Conservation (phyloP, 2,797 vertebrate genomes). For the Gymnothorax javanicus region DNA sequence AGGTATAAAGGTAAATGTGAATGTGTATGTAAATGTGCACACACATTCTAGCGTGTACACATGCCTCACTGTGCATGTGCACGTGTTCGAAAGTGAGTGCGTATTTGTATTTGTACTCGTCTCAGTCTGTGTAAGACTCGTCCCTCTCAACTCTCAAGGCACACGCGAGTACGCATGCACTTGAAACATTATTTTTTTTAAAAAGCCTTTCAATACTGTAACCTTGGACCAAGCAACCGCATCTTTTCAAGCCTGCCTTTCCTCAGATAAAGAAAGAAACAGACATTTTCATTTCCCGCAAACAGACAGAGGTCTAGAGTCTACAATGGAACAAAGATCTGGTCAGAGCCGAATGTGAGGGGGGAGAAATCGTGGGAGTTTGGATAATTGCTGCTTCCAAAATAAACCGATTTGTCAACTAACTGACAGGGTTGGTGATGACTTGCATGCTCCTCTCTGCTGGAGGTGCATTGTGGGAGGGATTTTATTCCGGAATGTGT, state of each 20-base stretch:
- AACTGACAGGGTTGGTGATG: not conserved
- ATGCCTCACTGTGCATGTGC: no score
- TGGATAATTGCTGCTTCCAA: slow-evolving; percentile 11
- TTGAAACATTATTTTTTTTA: not conserved
- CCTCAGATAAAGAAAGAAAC: not conserved
- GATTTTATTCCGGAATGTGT: not conserved
- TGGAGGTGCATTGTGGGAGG: not conserved
- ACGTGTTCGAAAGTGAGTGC: not conserved
- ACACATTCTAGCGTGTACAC: no score
- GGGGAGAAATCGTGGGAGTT: not conserved
- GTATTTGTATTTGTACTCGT: not conserved
- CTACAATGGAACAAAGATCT: not conserved
- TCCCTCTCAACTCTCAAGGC: no score
- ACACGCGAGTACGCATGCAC: no score
- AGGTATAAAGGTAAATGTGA: no score
- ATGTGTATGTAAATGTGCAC: no score
- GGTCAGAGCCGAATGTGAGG: not conserved
- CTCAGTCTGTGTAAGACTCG: no score
- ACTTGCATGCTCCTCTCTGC: not conserved
- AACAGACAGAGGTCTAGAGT: not conserved
- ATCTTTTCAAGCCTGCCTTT: not conserved
- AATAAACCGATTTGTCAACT: not conserved
- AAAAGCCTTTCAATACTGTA: not conserved
- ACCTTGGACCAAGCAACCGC: not conserved
- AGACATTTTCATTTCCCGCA: no score